Percentiles rank a stretch among this genome's conserved stretches.
Conservation (phyloP, 2,797 vertebrate species). For the Gila robusta region DNA sequence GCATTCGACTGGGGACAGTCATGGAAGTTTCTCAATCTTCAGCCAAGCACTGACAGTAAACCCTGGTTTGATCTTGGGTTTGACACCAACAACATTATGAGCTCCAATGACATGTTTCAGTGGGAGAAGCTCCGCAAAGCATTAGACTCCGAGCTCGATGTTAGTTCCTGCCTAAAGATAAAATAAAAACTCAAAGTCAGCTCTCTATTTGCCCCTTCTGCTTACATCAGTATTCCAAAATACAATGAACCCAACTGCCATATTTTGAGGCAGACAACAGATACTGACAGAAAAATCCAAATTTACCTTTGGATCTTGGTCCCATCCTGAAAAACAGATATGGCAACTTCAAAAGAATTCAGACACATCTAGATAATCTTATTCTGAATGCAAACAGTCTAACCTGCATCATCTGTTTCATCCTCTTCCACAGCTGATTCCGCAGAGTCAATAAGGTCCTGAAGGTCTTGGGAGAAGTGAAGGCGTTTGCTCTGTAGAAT, state of each 20-base stretch:
- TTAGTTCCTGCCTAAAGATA: too few relatives aligned
- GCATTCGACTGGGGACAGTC: slow-evolving; percentile 67
- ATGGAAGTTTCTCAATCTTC: slow-evolving; percentile 71
- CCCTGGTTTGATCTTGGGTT: slow-evolving; percentile 62
- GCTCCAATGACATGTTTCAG: slow-evolving; percentile 45
- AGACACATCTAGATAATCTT: background rate
- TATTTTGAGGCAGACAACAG: too few relatives aligned
- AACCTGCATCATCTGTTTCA: background rate
- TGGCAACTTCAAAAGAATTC: background rate
- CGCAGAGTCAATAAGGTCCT: slow-evolving; percentile 28
- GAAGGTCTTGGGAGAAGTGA: slow-evolving; percentile 6
- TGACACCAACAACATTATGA: slow-evolving; percentile 45
- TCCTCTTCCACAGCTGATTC: background rate
- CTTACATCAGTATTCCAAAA: too few relatives aligned
- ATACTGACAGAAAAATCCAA: too few relatives aligned
- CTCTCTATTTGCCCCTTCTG: too few relatives aligned
- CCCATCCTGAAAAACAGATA: slow-evolving; percentile 50
- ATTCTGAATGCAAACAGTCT: background rate
- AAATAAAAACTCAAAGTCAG: too few relatives aligned
- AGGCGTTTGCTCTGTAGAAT: slow-evolving; percentile 40
- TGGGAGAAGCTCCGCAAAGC: slow-evolving; percentile 62
- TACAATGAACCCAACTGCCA: too few relatives aligned
- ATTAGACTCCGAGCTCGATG: slow-evolving; percentile 41
- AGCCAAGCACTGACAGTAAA: slow-evolving; percentile 65
- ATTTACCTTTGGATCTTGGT: background rate